These are phyloP conservation scores for Myotis vivesi DNA, from an alignment of 2,797 vertebrate species.

Conservation along the genomic window DNA sequence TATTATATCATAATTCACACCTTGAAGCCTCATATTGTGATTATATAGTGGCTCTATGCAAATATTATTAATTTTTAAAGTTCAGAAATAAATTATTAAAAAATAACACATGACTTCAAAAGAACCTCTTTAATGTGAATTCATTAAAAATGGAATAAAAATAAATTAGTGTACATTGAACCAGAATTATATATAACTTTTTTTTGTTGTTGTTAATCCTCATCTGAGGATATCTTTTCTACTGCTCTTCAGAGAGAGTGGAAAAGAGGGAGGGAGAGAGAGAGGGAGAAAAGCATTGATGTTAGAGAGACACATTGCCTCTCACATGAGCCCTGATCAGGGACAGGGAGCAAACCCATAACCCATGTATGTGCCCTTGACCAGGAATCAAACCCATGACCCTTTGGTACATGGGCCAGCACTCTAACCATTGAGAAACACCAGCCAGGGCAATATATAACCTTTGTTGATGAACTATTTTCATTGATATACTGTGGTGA, in stretches of 20 bases:
- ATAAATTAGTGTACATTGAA: slow-evolving; percentile 69
- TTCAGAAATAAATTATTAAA: slow-evolving; percentile 78
- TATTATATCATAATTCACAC: slow-evolving; percentile 78
- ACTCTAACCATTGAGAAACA: no score
- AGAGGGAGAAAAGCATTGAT: no score
- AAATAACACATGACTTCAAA: slow-evolving; percentile 72
- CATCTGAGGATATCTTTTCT: no score
- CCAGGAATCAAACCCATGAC: no score
- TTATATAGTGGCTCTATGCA: slow-evolving; percentile 77
- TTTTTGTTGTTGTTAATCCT: no score
- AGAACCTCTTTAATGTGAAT: slow-evolving; percentile 72
- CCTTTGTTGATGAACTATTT: slow-evolving; percentile 58
- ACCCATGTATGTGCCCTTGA: no score
- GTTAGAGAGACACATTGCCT: no score
- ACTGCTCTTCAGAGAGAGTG: no score
- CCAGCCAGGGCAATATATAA: background rate
- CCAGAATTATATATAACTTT: slow-evolving; percentile 50
- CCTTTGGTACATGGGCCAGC: no score
- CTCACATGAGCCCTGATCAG: no score
- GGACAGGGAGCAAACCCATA: no score
- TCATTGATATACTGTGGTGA: slow-evolving; percentile 33
- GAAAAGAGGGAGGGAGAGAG: no score
- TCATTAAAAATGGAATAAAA: slow-evolving; percentile 75
- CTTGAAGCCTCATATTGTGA: slow-evolving; percentile 74
- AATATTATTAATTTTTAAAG: slow-evolving; percentile 82